Evolutionary conservation across 2,113 vertebrate species (phyloP), one percentile per base, ranked within the genome.

Genomic region (Amblyopsis rosae): DNA sequence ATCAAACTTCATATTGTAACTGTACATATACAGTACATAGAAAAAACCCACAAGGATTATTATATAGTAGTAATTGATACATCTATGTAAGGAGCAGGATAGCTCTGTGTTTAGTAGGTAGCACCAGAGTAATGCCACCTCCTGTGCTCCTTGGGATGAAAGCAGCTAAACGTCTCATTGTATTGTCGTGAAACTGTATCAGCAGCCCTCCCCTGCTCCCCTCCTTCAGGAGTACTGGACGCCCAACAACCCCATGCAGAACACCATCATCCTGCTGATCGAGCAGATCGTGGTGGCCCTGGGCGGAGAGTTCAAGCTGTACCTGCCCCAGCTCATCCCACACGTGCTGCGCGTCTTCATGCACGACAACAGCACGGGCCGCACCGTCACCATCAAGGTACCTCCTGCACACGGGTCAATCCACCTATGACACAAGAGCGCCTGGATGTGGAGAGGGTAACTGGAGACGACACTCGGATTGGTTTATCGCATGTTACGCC

Each of bases 281-380:
- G 98, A 99, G 88, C 98, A 99, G 71, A 99, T 99, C 0, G 98
- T 99, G 73, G 95, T 99, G 41, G 96, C 98, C 2, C 90, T 99
- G 0, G 98, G 98, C 0, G 97, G 98, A 0, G 98, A 99, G 82
- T 99, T 99, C 89, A 99, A 99, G 57, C 96, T 99, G 9, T 99
- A 99, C 72, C 91, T 99, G 75, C 97, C 98, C 5, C 97, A 99
- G 88, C 96, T 99, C 46, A 98, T 99, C 76, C 98, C 98, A 1
- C 98, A 99, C 87, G 98, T 99, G 96, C 81, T 99, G 17, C 94
- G 98, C 0, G 96, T 99, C 79, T 99, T 99, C 91, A 99, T 99
- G 98, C 98, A 99, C 0, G 97, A 99, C 92, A 98, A 90, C 80
- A 99, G 97, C 80, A 89, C 93, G 0, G 95, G 95, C 0, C 96